phyloP scores from a whole-genome alignment of 1,140 invertebrate genomes.

The Rhynchophorus ferrugineus region DNA sequence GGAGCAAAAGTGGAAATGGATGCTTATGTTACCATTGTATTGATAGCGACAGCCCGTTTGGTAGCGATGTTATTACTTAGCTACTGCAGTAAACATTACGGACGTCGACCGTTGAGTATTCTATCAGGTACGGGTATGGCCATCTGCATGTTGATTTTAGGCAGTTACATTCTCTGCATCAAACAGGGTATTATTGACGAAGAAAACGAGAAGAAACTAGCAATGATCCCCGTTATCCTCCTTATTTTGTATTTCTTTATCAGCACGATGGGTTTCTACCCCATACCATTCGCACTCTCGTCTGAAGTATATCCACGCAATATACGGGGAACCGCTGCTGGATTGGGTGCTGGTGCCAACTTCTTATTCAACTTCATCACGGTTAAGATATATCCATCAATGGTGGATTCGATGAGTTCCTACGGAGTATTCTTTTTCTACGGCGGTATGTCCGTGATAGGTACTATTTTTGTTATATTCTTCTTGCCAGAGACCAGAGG shows the following conservation, averaged over 20 bases:
- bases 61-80: constrained; percentile 48
- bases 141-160: constrained; percentile 49
- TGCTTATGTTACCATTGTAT: constrained; percentile 49
- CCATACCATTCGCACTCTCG: constrained; percentile 65
- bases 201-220: constrained; percentile 28
- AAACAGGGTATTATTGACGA: constrained; percentile 27
- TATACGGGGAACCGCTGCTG: constrained; percentile 58
- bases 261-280: constrained; percentile 55
- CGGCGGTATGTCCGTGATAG: constrained; percentile 55
- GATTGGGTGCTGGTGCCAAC: constrained; percentile 55
- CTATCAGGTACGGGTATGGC: constrained; percentile 56
- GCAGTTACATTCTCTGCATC: constrained; percentile 41
- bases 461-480: constrained; percentile 58
- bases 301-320: constrained; percentile 65
- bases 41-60: constrained; percentile 50
- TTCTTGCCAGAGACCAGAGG: constrained; percentile 76
- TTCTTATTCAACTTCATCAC: constrained; percentile 67
- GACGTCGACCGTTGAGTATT: constrained; percentile 49
- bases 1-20: constrained; percentile 52
- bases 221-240: constrained; percentile 44
- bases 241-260: constrained; percentile 54
- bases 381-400: constrained; percentile 62
- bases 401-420: constrained; percentile 49
- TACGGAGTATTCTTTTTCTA: constrained; percentile 66
- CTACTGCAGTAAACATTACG: constrained; percentile 48